Percentiles rank a stretch among this genome's conserved stretches.
Evolutionary conservation across 2,888 invertebrate genomes (phyloP).

Genomic region (Odontocerum albicorne): DNA sequence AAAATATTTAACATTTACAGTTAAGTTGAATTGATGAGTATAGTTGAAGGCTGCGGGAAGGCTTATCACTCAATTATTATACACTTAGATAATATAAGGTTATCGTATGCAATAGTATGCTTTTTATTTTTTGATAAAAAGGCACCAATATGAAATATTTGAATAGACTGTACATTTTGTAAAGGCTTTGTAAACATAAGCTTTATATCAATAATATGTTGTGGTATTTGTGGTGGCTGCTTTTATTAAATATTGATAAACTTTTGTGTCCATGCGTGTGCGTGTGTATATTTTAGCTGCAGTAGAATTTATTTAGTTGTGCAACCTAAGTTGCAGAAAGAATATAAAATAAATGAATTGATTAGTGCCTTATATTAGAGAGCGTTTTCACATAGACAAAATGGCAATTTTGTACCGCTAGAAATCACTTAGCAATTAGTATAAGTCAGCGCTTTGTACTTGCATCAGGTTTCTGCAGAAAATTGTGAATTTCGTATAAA

Average conservation of each 20-base stretch:
- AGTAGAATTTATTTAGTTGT: neutral
- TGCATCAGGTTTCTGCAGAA: too few species aligned
- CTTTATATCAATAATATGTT: neutral
- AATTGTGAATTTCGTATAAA: too few species aligned
- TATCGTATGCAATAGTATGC: too few species aligned
- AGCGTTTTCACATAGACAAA: constrained; percentile 10
- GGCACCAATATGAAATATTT: too few species aligned
- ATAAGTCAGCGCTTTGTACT: too few species aligned
- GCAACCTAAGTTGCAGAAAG: too few species aligned
- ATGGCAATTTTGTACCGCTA: constrained; percentile 5
- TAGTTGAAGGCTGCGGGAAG: too few species aligned
- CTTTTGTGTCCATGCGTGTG: neutral
- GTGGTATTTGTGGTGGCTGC: neutral
- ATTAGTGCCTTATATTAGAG: constrained; percentile 14
- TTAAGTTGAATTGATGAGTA: too few species aligned
- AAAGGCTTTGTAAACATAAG: neutral
- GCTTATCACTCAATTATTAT: too few species aligned
- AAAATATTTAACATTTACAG: too few species aligned
- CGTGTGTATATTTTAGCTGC: constrained; percentile 7
- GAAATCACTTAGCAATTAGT: constrained; percentile 3
- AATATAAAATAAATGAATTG: constrained; percentile 6
- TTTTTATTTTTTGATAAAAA: too few species aligned
- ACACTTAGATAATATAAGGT: too few species aligned
- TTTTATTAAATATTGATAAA: neutral
- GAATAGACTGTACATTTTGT: constrained; percentile 4